phyloP scores from a whole-genome alignment of 2,797 vertebrate genomes.

The Catharus ustulatus region DNA sequence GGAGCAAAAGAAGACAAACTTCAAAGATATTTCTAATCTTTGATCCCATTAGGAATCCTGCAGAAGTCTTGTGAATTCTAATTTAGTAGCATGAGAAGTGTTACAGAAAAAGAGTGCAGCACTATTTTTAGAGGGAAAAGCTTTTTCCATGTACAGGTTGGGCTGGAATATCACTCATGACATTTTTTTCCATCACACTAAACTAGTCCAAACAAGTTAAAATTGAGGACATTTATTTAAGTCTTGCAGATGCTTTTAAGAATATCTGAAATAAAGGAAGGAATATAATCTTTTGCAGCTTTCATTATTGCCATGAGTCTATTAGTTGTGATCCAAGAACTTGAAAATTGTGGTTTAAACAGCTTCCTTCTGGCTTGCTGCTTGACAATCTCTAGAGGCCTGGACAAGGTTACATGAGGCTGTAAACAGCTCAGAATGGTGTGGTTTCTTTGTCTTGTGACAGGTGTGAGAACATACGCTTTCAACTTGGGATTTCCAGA shows the following conservation, averaged over 20 bases:
- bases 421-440: constrained; percentile 16
- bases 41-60: constrained; percentile 52
- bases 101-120: neutral
- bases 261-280: constrained; percentile 6
- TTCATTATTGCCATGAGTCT: neutral
- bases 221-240: constrained; percentile 30
- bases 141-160: neutral
- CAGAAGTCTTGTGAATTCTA: constrained; percentile 41
- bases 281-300: neutral
- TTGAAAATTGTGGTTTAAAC: constrained; percentile 29
- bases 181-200: constrained; percentile 10
- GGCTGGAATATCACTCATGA: neutral
- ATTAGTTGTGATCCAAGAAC: constrained; percentile 22
- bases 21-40: constrained; percentile 59
- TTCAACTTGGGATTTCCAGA: neutral
- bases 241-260: constrained; percentile 15
- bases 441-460: neutral
- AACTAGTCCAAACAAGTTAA: constrained; percentile 28
- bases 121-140: constrained; percentile 31
- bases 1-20: constrained; percentile 40
- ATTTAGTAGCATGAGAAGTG: neutral
- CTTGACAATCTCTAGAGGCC: neutral
- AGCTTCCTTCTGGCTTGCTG: constrained; percentile 4
- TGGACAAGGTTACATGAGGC: neutral
- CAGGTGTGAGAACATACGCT: neutral